phyloP scores from a whole-genome alignment of 2,797 vertebrate genomes.

The Tokudaia muenninki region DNA sequence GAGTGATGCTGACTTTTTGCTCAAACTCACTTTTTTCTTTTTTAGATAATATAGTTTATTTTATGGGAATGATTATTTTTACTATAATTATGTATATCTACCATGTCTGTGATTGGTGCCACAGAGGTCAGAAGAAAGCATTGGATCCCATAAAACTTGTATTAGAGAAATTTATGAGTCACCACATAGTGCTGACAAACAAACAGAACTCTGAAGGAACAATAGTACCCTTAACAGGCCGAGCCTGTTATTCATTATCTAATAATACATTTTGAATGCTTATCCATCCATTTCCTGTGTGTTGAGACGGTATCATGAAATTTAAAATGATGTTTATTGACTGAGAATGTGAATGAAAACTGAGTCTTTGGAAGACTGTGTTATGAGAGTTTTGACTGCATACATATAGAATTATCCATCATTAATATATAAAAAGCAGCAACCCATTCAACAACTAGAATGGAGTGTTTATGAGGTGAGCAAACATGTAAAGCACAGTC shows the following conservation, averaged over 20 bases:
- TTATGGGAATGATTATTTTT: neutral
- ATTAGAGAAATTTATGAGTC: neutral
- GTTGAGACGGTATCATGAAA: neutral
- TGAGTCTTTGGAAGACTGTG: neutral
- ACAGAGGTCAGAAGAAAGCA: neutral
- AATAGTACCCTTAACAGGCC: neutral
- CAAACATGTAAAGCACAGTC: neutral
- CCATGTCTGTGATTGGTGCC: neutral
- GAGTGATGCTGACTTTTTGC: neutral
- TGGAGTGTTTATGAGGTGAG: neutral
- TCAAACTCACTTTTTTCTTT: neutral
- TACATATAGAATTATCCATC: neutral
- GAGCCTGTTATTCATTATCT: conserved; percentile 6
- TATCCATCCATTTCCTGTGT: neutral
- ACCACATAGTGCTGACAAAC: neutral
- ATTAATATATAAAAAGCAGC: neutral
- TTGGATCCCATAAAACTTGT: neutral
- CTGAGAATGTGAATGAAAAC: neutral
- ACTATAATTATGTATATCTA: no score
- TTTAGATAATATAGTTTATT: neutral
- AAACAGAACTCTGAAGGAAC: neutral
- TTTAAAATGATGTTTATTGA: neutral
- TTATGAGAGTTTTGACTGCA: neutral
- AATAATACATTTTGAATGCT: neutral
- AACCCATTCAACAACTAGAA: neutral